phyloP scores from a whole-genome alignment of 1,140 invertebrate species.

The Camponotus pennsylvanicus region DNA sequence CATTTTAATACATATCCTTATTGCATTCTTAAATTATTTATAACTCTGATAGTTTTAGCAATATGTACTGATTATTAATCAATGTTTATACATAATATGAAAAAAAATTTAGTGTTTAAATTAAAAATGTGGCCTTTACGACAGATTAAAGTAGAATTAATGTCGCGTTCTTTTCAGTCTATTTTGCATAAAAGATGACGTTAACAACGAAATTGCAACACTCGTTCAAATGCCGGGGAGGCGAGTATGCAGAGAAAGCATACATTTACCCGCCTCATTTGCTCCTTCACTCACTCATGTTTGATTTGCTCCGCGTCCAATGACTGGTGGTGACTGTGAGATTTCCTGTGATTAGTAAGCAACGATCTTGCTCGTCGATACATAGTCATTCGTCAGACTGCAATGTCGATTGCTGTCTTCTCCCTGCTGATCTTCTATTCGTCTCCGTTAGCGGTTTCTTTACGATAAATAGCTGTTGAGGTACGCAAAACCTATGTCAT shows the following conservation, averaged over 20 bases:
- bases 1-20: background rate
- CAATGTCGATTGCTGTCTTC: background rate
- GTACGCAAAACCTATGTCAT: background rate
- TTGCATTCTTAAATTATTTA: background rate
- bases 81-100: background rate
- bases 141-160: background rate
- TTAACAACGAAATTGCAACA: conserved; percentile 64
- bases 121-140: background rate
- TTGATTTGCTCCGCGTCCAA: conserved; percentile 37
- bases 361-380: conserved; percentile 24
- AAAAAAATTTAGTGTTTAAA: background rate
- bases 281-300: conserved; percentile 6
- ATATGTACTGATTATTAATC: background rate
- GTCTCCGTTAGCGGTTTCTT: background rate
- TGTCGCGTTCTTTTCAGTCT: background rate
- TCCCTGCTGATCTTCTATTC: background rate
- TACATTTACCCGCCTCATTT: conserved; percentile 48
- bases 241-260: conserved; percentile 52
- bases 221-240: conserved; percentile 24
- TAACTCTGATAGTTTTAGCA: background rate
- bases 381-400: background rate
- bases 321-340: background rate
- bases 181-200: background rate
- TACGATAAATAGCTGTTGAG: background rate
- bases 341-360: conserved; percentile 40